Evolutionary conservation across 2,797 vertebrate genomes (phyloP).

Genomic region (Epinephelus awoara): DNA sequence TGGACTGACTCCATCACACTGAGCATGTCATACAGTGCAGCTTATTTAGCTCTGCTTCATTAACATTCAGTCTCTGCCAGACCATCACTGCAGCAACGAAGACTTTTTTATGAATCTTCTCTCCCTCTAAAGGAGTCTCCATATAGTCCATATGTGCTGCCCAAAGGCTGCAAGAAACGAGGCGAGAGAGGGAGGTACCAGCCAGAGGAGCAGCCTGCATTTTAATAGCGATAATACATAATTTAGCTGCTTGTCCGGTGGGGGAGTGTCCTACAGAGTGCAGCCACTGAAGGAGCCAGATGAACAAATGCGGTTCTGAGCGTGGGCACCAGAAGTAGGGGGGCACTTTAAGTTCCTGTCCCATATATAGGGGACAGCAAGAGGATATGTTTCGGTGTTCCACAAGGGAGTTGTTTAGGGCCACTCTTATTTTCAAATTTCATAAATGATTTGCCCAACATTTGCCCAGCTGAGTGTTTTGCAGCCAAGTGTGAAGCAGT

Average conservation of each 20-base stretch:
- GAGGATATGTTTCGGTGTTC: too few relatives aligned
- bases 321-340: too few relatives aligned
- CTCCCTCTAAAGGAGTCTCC: not conserved
- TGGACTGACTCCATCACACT: slow-evolving; percentile 25
- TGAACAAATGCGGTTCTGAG: too few relatives aligned
- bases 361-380: too few relatives aligned
- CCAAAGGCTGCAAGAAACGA: slow-evolving; percentile 14
- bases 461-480: too few relatives aligned
- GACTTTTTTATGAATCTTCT: slow-evolving; percentile 11
- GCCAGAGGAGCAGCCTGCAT: not conserved
- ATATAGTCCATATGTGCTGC: slow-evolving; percentile 8
- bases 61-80: slow-evolving; percentile 35
- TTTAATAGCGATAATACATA: slow-evolving; percentile 10
- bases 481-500: too few relatives aligned
- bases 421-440: too few relatives aligned
- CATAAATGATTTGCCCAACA: too few relatives aligned
- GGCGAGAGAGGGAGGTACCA: not conserved
- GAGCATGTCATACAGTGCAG: slow-evolving; percentile 5
- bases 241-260: not conserved
- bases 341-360: too few relatives aligned
- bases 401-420: too few relatives aligned
- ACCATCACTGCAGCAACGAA: slow-evolving; percentile 1
- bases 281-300: too few relatives aligned
- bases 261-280: not conserved
- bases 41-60: slow-evolving; percentile 23